Evolutionary conservation across 37 sponge, comb jelly and placozoan species (phyloP), one percentile per base, ranked within the genome.

Genomic region (Diacarnus erythraeanus): DNA sequence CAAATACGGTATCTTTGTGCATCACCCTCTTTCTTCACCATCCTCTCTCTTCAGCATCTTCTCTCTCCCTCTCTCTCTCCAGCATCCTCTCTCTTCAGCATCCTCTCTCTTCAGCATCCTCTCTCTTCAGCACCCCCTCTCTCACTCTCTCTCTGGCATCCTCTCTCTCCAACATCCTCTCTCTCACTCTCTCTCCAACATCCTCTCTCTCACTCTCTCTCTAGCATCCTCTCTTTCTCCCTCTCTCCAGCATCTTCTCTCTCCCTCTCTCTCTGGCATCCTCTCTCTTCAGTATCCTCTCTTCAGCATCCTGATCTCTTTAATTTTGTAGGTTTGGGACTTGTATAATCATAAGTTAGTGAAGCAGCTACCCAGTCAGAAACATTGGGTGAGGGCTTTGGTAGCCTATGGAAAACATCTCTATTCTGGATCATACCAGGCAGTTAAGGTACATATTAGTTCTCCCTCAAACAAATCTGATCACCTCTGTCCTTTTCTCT

Each of bases 371-470:
- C 88, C 89, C 15, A 90, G 81, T 20, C 90, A 92, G 78, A 97
- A 94, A 65, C 97, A 97, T 75, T 97, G 97, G 97, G 94, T 97
- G 54, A 74, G 97, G 57, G 94, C 94, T 4, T 77, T 97, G 54
- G 90, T 83, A 27, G 89, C 76, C 20, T 71, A 54, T 39, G 90
- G 86, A 12, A 84, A 86, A 21, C 77, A 80, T 57, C 81, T 97
- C 61, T 97, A 89, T 77, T 85, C 90, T 38, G 97, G 97, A 23
- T 90, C 94, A 38, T 96, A 96, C 63, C 82, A 93, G 41, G 77
- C 94, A 21, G 84, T 96, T 74, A 96, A 93, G 87, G 94, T 96
- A 78, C 35, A 47, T 47, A 47, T 6, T 47, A 12, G 6, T 47
- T 15, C 51, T 15, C 51, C 6, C n/a, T n/a, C n/a, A n/a, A n/a